Evolutionary conservation across 2,888 invertebrate genomes (phyloP), one percentile per base, ranked within the genome.

Genomic region (Aphidius colemani): DNA sequence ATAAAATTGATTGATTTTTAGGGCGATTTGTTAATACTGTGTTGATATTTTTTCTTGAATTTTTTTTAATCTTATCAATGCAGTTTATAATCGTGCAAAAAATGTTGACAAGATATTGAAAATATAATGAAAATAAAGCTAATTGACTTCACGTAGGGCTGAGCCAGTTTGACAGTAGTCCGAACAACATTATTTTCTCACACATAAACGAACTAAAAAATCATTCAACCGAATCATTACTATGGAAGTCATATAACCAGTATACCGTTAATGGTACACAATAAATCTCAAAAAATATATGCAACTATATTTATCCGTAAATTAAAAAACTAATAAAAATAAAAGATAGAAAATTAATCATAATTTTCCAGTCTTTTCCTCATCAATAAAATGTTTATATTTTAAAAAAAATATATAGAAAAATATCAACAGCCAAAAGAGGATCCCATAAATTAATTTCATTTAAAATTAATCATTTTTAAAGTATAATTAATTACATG

Each of bases 141-240:
- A 8, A 39, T 18, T 30, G 3, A 53, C 39, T 39, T 9, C 7
- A 53, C 39, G 30, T 53, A n/a, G 53, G 30, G 53, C n/a, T 30
- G 51, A 43, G 44, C 43, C 11, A 44, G 18, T 8, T 53, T 13
- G 53, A 53, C 59, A 53, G 53, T 59, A 63, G 53, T 45, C n/a
- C 30, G 13, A 63, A 40, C 51, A 48, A 59, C 48, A 63, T 59
- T 30, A 30, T 30, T 53, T 59, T 63, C 53, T 63, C 59, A 63
- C 53, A 48, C 59, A 63, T 63, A 57, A 51, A 59, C 59, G 63
- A 63, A 59, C 53, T 55, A 41, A 41, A 30, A 63, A 63, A 59
- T 59, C 63, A 44, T 53, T 59, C 53, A 55, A 43, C 40, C 63
- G 43, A 59, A 59, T 53, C 53, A 30, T 53, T 55, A 30, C 5